A percentile compares a stretch with the other conserved stretches of the same genome.
Conservation (phyloP, 2,888 invertebrate species). For the Caenorhabditis sp. region DNA sequence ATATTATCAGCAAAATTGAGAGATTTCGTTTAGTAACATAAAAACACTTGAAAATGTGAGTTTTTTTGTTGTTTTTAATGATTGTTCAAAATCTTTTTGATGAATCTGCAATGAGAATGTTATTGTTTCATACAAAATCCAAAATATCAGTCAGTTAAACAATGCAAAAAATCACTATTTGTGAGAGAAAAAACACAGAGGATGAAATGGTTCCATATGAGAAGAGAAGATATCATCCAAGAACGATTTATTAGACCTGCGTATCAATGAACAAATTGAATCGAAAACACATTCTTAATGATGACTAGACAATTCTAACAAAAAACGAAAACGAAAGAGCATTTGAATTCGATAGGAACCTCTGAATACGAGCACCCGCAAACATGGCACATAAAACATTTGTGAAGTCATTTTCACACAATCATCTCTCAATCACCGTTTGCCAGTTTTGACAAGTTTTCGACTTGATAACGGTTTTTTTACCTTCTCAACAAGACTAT, state of each 20-base stretch:
- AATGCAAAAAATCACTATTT: not conserved
- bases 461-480: constrained; percentile 26
- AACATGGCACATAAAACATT: constrained; percentile 13
- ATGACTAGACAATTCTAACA: constrained; percentile 14
- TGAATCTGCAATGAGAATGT: not conserved
- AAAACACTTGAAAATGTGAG: too few relatives aligned
- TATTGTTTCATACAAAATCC: not conserved
- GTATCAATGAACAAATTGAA: not conserved
- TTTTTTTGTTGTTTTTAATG: not conserved
- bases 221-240: not conserved
- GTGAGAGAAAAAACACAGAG: not conserved
- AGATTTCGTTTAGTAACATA: too few relatives aligned
- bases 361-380: constrained; percentile 21
- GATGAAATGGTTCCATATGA: too few relatives aligned
- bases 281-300: constrained; percentile 8
- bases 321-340: constrained; percentile 6
- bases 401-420: not conserved
- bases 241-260: constrained; percentile 28
- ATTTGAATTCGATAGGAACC: constrained; percentile 7
- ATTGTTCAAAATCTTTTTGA: not conserved
- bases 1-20: too few relatives aligned
- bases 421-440: not conserved
- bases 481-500: constrained; percentile 66
- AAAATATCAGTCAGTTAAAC: not conserved
- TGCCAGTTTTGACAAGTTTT: constrained; percentile 37